phyloP scores from a whole-genome alignment of 1,140 invertebrate genomes.

The Papilio dardanus region DNA sequence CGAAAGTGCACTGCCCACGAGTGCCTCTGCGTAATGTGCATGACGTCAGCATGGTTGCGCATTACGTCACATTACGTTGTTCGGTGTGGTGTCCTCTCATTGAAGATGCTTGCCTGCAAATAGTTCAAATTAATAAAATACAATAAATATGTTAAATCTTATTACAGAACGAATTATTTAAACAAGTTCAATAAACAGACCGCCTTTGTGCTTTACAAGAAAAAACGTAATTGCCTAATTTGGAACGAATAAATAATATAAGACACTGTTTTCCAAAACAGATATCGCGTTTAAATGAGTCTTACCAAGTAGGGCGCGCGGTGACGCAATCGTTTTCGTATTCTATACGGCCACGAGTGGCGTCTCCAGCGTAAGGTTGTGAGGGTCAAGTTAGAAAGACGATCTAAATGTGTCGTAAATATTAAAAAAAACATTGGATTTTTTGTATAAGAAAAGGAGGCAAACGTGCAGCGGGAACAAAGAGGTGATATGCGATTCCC shows the following conservation, averaged over 20 bases:
- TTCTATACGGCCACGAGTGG: slow-evolving; percentile 13
- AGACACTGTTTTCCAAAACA: neutral
- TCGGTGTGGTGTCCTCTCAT: neutral
- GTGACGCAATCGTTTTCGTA: slow-evolving; percentile 28
- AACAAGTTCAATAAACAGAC: slow-evolving; percentile 9
- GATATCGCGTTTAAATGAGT: slow-evolving; percentile 20
- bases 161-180: neutral
- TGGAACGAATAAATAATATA: slow-evolving; percentile 16
- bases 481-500: too few relatives aligned
- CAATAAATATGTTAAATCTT: neutral
- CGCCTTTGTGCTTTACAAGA: neutral
- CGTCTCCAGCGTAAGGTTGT: slow-evolving; percentile 7
- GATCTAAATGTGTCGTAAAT: neutral
- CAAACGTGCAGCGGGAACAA: too few relatives aligned
- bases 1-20: neutral
- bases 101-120: neutral
- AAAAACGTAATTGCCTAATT: slow-evolving; percentile 15
- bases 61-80: neutral
- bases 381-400: slow-evolving; percentile 29
- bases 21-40: neutral
- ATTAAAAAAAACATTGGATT: neutral
- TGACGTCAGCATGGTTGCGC: slow-evolving; percentile 14
- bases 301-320: slow-evolving; percentile 20
- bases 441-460: neutral
- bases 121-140: neutral